phyloP scores from a whole-genome alignment of 2,797 vertebrate species.

The Anguilla pacifica region DNA sequence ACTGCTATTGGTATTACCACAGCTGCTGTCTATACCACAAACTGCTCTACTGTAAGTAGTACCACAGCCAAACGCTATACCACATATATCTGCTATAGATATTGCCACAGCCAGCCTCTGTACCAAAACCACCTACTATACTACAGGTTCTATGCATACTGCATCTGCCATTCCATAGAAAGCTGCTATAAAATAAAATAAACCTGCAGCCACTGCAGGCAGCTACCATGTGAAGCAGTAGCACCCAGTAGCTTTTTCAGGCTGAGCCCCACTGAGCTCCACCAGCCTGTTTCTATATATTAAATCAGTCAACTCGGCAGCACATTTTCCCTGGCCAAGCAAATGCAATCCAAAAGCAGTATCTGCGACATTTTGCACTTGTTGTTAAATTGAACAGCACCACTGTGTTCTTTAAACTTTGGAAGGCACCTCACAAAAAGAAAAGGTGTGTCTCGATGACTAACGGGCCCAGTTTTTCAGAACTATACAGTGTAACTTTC shows the following conservation, averaged over 20 bases:
- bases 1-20: too few relatives aligned
- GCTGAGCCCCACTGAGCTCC: neutral
- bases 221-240: neutral
- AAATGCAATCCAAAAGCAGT: neutral
- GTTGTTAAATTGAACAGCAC: neutral
- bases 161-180: neutral
- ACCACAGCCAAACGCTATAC: too few relatives aligned
- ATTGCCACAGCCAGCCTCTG: neutral
- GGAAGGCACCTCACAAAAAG: neutral
- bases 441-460: neutral
- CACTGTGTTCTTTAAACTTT: neutral
- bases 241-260: neutral
- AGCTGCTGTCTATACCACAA: too few relatives aligned
- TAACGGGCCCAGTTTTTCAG: neutral
- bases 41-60: too few relatives aligned
- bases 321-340: neutral
- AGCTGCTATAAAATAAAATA: neutral
- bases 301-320: neutral
- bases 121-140: neutral
- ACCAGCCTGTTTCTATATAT: neutral
- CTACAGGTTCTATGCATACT: neutral
- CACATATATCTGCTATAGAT: too few relatives aligned
- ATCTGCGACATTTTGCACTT: neutral
- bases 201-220: neutral
- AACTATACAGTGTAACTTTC: neutral